phyloP scores from a whole-genome alignment of 1,140 invertebrate genomes.

The Pseudomyrmex pallidus region DNA sequence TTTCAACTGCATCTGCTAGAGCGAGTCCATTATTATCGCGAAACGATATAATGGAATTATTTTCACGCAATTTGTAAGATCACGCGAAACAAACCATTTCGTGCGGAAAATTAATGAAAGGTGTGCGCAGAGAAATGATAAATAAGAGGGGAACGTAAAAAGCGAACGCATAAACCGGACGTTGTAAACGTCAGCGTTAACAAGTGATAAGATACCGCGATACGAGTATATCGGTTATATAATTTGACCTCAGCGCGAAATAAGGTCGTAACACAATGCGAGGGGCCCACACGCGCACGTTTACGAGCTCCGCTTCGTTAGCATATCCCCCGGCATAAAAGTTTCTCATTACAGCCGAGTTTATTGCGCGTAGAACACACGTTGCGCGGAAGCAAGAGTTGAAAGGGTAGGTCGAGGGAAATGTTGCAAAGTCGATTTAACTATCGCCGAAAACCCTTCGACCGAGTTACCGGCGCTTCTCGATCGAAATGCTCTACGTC shows the following conservation, averaged over 20 bases:
- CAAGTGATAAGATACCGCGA: conserved; percentile 4
- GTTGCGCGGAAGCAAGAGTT: conserved; percentile 1
- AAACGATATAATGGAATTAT: not conserved
- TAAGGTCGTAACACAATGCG: conserved; percentile 24
- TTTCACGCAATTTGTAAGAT: not conserved
- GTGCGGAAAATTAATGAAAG: not conserved
- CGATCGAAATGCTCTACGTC: conserved; percentile 21
- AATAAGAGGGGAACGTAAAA: not conserved
- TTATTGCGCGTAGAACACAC: conserved; percentile 27
- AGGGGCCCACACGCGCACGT: conserved; percentile 15
- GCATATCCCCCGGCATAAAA: conserved; percentile 65
- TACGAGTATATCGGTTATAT: conserved; percentile 38
- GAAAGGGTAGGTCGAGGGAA: conserved; percentile 1
- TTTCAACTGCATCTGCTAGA: not conserved
- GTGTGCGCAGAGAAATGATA: not conserved
- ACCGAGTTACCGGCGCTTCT: conserved; percentile 35
- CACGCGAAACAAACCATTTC: not conserved
- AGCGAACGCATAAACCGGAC: not conserved
- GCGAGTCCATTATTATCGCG: not conserved
- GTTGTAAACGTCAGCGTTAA: not conserved
- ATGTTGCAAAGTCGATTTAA: conserved; percentile 55
- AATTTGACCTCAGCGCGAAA: conserved; percentile 57
- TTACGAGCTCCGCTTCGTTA: conserved; percentile 67
- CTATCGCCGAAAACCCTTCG: conserved; percentile 18
- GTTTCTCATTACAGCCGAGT: conserved; percentile 67